Percentiles rank a stretch among this genome's conserved stretches.
These are phyloP conservation scores for Ectemnius cavifrons DNA, from an alignment of 2,888 invertebrate genomes.

Conservation along the genomic window DNA sequence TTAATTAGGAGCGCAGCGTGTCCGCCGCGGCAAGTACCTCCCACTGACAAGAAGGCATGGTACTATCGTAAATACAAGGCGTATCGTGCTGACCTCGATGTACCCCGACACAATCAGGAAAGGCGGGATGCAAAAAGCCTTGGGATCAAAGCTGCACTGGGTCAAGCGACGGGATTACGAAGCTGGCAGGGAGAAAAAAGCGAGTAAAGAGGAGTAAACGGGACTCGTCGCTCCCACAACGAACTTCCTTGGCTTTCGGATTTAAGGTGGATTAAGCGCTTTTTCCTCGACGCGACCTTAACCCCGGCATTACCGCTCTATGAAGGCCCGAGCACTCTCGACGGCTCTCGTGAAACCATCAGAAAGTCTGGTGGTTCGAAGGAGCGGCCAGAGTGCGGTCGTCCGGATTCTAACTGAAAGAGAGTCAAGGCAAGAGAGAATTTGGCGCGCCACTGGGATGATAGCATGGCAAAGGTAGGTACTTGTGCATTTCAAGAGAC, in stretches of 20 bases:
- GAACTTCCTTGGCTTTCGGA: conserved; percentile 5
- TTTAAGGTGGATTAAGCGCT: conserved; percentile 15
- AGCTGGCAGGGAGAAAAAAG: conserved; percentile 13
- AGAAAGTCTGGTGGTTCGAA: neutral
- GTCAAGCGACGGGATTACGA: conserved; percentile 26
- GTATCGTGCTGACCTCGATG: conserved; percentile 20
- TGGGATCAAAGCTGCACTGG: conserved; percentile 34
- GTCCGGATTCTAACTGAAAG: neutral
- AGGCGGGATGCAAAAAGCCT: neutral
- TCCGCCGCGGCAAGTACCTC: conserved; percentile 1
- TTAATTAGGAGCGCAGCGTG: conserved; percentile 6
- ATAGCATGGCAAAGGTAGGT: neutral
- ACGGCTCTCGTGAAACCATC: conserved; percentile 21
- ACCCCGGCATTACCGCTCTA: conserved; percentile 6
- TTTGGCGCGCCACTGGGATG: conserved; percentile 14
- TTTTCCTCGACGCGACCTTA: conserved; percentile 20
- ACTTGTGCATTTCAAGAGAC: too few relatives aligned
- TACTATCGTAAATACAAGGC: conserved; percentile 18
- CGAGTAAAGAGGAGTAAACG: conserved; percentile 19
- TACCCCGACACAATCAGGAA: conserved; percentile 6
- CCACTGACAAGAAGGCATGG: neutral
- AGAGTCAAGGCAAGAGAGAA: neutral
- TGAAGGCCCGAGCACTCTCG: conserved; percentile 2
- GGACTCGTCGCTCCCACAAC: conserved; percentile 3
- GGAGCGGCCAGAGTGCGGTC: too few relatives aligned